Evolutionary conservation across 2,888 invertebrate genomes (phyloP).

Genomic region (Parthenolecanium corni): DNA sequence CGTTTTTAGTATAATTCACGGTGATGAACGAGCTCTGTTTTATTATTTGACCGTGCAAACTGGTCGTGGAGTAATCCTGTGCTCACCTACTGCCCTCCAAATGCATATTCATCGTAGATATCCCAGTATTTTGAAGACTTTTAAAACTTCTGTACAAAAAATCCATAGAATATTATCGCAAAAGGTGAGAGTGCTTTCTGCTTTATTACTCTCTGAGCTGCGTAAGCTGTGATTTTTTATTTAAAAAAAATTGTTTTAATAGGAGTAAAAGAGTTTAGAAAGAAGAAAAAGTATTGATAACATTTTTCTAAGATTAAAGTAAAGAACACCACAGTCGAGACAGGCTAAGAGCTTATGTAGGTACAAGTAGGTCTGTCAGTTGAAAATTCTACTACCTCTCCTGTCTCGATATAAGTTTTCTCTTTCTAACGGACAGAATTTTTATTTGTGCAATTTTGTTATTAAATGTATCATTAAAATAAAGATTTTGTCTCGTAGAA

Average conservation of each 20-base stretch:
- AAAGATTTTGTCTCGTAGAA: not conserved
- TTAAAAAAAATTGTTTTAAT: too few relatives aligned
- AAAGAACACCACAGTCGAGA: too few relatives aligned
- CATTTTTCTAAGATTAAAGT: too few relatives aligned
- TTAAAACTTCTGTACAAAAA: slow-evolving; percentile 4
- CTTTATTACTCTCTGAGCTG: too few relatives aligned
- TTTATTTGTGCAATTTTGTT: not conserved
- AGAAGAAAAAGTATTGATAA: too few relatives aligned
- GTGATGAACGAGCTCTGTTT: slow-evolving; percentile 29
- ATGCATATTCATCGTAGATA: not conserved
- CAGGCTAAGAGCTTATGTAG: too few relatives aligned
- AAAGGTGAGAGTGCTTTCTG: too few relatives aligned
- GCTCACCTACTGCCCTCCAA: slow-evolving; percentile 10
- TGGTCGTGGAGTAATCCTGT: slow-evolving; percentile 25
- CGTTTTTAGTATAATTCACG: slow-evolving; percentile 26
- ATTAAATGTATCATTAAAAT: not conserved
- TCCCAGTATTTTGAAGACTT: not conserved
- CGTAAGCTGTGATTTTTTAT: too few relatives aligned
- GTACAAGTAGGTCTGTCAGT: not conserved
- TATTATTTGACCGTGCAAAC: slow-evolving; percentile 28
- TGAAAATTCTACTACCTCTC: not conserved
- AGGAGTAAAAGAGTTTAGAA: not conserved
- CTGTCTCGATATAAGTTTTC: not conserved
- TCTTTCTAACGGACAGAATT: too few relatives aligned
- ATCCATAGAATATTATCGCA: slow-evolving; percentile 4